Conservation (phyloP, 2,797 vertebrate species). For the Parauchenoglanis ngamensis region DNA sequence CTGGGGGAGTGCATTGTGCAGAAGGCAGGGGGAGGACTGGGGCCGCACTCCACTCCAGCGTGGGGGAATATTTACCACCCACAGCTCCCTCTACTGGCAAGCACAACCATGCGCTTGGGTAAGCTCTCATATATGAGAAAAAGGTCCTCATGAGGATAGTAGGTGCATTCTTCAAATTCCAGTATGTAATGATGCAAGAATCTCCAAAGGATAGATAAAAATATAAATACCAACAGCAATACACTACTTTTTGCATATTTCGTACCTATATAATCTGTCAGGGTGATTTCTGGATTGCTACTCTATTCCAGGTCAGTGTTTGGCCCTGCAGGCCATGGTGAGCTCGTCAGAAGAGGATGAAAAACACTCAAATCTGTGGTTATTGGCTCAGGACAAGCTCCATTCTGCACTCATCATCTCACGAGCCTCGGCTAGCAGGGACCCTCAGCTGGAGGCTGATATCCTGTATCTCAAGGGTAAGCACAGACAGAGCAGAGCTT, state of each 20-base stretch:
- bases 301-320: conserved; percentile 67
- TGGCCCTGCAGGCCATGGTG: conserved; percentile 64
- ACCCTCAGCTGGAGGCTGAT: conserved; percentile 76
- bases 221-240: not conserved
- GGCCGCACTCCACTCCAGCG: conserved; percentile 63
- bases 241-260: not conserved
- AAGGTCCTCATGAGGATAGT: not conserved
- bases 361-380: conserved; percentile 57
- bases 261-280: not conserved
- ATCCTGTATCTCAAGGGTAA: conserved; percentile 81
- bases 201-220: not conserved
- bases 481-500: not conserved
- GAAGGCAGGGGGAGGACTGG: conserved; percentile 66
- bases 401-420: conserved; percentile 72
- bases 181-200: not conserved
- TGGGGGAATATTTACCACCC: conserved; percentile 86
- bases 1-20: conserved; percentile 76
- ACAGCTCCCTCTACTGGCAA: conserved; percentile 79
- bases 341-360: conserved; percentile 18
- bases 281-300: not conserved
- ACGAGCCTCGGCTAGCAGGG: conserved; percentile 63
- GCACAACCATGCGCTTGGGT: conserved; percentile 83
- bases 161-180: not conserved
- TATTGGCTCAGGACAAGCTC: conserved; percentile 65
- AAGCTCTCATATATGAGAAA: conserved; percentile 57